Evolutionary conservation across 2,113 vertebrate genomes (phyloP).

Genomic region (Neolamprologus fasciatus): DNA sequence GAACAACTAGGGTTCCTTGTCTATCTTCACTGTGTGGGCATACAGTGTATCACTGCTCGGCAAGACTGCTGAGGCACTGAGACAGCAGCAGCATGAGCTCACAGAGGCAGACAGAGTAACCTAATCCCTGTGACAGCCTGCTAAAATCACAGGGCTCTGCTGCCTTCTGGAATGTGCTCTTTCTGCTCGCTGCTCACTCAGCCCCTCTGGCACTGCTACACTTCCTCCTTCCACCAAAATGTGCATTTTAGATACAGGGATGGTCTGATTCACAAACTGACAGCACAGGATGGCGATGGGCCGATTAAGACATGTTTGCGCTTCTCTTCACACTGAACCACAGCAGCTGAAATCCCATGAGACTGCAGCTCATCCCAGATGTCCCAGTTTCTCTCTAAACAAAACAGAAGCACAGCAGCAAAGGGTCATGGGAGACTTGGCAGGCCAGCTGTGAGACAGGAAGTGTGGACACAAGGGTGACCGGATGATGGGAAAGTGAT

Average conservation of each 20-base stretch:
- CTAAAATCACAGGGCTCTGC: slow-evolving; percentile 69
- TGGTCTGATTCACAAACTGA: background rate
- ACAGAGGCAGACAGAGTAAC: slow-evolving; percentile 66
- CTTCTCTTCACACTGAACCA: background rate
- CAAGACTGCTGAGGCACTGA: slow-evolving; percentile 38
- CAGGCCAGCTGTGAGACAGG: slow-evolving; percentile 66
- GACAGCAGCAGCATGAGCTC: slow-evolving; percentile 60
- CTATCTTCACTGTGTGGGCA: background rate
- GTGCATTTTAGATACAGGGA: slow-evolving; percentile 21
- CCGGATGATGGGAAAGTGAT: slow-evolving; percentile 64
- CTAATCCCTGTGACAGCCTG: slow-evolving; percentile 68
- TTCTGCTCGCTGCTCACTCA: slow-evolving; percentile 51
- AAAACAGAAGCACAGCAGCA: slow-evolving; percentile 51
- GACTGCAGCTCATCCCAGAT: slow-evolving; percentile 43
- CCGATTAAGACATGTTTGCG: background rate
- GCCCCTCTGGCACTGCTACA: slow-evolving; percentile 45
- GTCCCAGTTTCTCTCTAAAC: slow-evolving; percentile 58
- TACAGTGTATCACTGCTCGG: background rate
- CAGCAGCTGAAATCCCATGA: slow-evolving; percentile 21
- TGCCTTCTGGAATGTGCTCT: slow-evolving; percentile 68
- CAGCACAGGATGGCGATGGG: background rate
- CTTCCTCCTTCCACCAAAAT: slow-evolving; percentile 53
- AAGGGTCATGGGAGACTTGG: slow-evolving; percentile 68
- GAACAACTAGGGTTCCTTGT: background rate
- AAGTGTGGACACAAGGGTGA: slow-evolving; percentile 59